A percentile compares a stretch with the other conserved stretches of the same genome.
phyloP scores from a whole-genome alignment of 2,888 invertebrate genomes.

The Acanthoscelides obtectus region DNA sequence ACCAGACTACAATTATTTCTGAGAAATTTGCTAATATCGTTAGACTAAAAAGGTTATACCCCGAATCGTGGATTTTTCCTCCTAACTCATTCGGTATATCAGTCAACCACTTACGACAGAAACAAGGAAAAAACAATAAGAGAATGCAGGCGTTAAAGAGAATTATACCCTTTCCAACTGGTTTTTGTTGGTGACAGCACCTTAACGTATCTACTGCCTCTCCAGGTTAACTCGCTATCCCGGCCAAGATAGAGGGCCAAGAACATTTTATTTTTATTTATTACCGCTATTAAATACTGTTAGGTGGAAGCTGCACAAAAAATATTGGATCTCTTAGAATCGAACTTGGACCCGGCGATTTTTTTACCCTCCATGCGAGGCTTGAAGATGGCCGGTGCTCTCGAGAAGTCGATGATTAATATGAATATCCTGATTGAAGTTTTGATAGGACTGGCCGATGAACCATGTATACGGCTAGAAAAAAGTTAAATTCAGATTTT shows the following conservation, averaged over 20 bases:
- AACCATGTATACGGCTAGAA: too few species aligned
- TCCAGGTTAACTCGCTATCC: constrained; percentile 26
- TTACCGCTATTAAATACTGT: constrained; percentile 16
- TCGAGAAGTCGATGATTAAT: not conserved
- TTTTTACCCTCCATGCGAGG: not conserved
- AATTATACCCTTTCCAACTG: constrained; percentile 22
- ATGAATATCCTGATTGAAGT: not conserved
- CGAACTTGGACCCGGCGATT: not conserved
- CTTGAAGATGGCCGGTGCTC: not conserved
- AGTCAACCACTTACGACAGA: not conserved
- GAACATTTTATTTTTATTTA: constrained; percentile 27
- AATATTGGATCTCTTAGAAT: constrained; percentile 11
- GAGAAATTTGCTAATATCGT: too few species aligned
- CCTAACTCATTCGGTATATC: not conserved
- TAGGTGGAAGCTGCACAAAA: constrained; percentile 14
- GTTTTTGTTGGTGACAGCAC: constrained; percentile 29
- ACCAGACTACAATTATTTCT: too few species aligned
- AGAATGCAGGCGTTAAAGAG: constrained; percentile 3
- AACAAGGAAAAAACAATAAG: not conserved
- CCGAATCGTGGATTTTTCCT: too few species aligned
- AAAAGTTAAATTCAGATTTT: too few species aligned
- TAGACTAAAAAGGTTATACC: too few species aligned
- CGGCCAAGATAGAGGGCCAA: constrained; percentile 19
- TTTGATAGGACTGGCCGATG: not conserved
- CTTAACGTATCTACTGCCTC: constrained; percentile 28